Conservation (phyloP, 2,888 invertebrate genomes). For the Hermaeophaga mercurialis region DNA sequence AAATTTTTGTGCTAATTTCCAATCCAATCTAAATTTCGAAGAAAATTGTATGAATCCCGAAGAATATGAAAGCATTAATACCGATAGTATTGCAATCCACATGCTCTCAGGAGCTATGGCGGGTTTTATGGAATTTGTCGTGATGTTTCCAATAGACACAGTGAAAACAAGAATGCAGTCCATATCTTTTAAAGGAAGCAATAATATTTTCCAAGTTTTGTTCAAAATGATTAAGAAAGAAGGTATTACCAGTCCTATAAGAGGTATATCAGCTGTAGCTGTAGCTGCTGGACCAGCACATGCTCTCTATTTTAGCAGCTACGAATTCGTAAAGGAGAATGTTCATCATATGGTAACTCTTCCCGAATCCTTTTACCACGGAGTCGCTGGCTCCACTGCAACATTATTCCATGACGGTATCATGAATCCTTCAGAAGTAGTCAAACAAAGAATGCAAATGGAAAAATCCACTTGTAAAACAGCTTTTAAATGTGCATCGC, state of each 20-base stretch:
- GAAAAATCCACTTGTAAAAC: not conserved
- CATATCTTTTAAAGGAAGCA: conserved; percentile 7
- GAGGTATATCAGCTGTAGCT: conserved; percentile 3
- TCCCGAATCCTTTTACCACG: not conserved
- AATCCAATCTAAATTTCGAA: not conserved
- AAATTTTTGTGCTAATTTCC: not conserved
- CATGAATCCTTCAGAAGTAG: conserved; percentile 5
- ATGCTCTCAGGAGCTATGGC: conserved; percentile 9
- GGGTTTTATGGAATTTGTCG: conserved; percentile 2
- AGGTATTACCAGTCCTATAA: not conserved
- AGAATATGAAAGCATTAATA: conserved; percentile 1
- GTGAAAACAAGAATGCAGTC: conserved; percentile 13
- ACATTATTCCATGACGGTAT: conserved; percentile 7
- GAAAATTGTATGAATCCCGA: conserved; percentile 2
- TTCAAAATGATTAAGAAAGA: not conserved
- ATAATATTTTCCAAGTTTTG: not conserved
- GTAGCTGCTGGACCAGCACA: conserved; percentile 4
- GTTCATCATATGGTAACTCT: not conserved
- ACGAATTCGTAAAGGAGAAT: conserved; percentile 4
- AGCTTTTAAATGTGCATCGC: not conserved
- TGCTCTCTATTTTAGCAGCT: conserved; percentile 4
- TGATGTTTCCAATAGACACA: conserved; percentile 11
- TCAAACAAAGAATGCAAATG: conserved; percentile 10
- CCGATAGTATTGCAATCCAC: not conserved
- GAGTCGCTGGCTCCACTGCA: not conserved